Base-by-base conservation (phyloP, 1,140 invertebrate species). In the Cheumatopsyche charites region DNA sequence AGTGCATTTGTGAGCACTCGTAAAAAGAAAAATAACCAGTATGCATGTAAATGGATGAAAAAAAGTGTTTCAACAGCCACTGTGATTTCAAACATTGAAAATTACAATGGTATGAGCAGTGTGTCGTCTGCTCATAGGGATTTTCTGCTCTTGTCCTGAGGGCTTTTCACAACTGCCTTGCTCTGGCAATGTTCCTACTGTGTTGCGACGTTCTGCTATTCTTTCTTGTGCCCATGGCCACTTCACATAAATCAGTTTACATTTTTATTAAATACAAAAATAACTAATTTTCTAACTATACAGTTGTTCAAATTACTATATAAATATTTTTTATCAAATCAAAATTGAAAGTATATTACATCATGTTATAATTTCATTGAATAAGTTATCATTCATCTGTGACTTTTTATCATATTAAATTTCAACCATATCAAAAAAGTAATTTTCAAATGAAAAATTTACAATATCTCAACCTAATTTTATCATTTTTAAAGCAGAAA, bases 161-260 rank as follows among this genome's bases (percentile, higher is more conserved):
- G 55, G 5, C 21, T 58, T 58, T 25, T 47, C 11, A 13, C 13
- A 13, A 47, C 13, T 47, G 11, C 11, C 4, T 19, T 83, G 82
- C 52, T 77, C 78, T 77, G 78, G 77, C 74, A 78, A 77, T 12
- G 62, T 70, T 23, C 78, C 78, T 63, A 82, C 78, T 65, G 77
- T 78, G 45, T 77, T 79, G 26, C 78, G 78, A 19, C 71, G 67
- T 1, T 68, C 70, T 15, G 52, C 65, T 0, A 70, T 77, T 29
- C 80, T 79, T 67, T 90, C 88, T 77, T 89, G 88, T 84, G 88
- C 78, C 88, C 88, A 90, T 85, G 90, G 84, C 80, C 88, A 90
- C 89, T 90, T 68, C 21, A 66, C 42, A 66, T 26, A 66, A 66
- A 66, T 63, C 25, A 6, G 58, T 66, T 17, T 43, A 11, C 26